Evolutionary conservation across 2,888 invertebrate genomes (phyloP).

Genomic region (Pachydiplax longipennis): DNA sequence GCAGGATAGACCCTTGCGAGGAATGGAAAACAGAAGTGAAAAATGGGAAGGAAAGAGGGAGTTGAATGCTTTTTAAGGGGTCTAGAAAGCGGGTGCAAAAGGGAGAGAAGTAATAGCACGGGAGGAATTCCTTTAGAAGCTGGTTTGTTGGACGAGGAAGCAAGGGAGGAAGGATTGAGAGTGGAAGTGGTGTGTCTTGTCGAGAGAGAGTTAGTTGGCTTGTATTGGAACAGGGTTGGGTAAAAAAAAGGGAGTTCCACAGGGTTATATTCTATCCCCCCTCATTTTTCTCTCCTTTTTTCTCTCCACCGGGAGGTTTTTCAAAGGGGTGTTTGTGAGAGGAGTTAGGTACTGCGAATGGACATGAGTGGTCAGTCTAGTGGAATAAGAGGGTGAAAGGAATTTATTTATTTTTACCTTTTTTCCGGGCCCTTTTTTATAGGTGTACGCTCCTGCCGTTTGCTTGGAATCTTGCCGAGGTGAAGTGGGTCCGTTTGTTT

Average conservation of each 20-base stretch:
- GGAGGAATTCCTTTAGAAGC: background rate
- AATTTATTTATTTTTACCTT: background rate
- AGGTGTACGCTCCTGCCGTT: background rate
- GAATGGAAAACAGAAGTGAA: background rate
- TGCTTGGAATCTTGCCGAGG: background rate
- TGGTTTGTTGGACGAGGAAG: background rate
- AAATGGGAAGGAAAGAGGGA: background rate
- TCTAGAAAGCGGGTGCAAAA: background rate
- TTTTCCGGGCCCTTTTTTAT: background rate
- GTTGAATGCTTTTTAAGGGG: background rate
- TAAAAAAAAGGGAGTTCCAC: background rate
- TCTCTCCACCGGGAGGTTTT: background rate
- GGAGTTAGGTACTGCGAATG: background rate
- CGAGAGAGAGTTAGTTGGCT: background rate
- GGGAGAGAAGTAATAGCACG: background rate
- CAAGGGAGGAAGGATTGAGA: background rate
- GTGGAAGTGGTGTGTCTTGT: background rate
- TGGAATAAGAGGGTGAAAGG: background rate
- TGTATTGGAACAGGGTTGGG: background rate
- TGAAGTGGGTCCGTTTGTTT: background rate
- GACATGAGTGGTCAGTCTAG: background rate
- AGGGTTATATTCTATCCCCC: background rate
- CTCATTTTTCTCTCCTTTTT: background rate
- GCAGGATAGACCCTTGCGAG: background rate
- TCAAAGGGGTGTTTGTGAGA: background rate